Evolutionary conservation across 2,888 invertebrate species (phyloP).

Genomic region (Amiota minor): DNA sequence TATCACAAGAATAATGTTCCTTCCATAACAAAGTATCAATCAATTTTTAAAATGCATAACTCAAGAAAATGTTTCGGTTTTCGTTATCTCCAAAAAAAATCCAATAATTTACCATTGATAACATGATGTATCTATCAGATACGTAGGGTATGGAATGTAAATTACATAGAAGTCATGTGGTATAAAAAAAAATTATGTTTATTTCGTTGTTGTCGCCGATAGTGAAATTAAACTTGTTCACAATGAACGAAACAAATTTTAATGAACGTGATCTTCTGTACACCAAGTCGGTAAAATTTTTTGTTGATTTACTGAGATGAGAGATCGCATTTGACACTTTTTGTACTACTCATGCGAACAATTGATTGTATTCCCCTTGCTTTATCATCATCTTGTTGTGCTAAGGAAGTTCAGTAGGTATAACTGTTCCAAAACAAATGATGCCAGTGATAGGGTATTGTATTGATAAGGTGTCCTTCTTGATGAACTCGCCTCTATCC

Average conservation of each 20-base stretch:
- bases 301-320: no score
- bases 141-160: slow-evolving; percentile 1
- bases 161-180: slow-evolving; percentile 1
- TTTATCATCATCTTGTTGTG: no score
- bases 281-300: no score
- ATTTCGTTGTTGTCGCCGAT: neutral
- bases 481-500: no score
- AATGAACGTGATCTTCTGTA: neutral
- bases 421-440: no score
- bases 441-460: no score
- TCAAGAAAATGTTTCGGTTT: neutral
- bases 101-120: no score
- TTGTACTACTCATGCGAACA: no score
- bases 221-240: slow-evolving; percentile 36
- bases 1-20: neutral
- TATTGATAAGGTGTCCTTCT: no score
- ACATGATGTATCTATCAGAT: neutral
- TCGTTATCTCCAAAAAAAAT: neutral
- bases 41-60: slow-evolving; percentile 10
- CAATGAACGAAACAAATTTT: slow-evolving; percentile 2
- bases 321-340: no score
- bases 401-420: no score
- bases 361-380: no score
- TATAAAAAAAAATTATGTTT: neutral
- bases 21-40: neutral